Evolutionary conservation across 2,797 vertebrate species (phyloP).

Genomic region (Mus spretus): DNA sequence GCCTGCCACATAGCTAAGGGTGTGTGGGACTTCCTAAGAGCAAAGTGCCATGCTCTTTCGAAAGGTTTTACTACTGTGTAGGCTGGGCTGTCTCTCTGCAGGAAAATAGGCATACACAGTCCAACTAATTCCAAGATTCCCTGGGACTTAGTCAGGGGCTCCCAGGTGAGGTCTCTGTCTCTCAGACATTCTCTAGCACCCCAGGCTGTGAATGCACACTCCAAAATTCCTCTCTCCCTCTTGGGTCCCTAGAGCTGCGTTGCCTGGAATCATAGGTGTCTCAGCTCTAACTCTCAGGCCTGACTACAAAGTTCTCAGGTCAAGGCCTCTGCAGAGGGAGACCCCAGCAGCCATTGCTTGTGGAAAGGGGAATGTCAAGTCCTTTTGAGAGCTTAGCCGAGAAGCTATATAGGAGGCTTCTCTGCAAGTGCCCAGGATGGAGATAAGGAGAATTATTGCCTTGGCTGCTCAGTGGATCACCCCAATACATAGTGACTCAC

Average conservation of each 20-base stretch:
- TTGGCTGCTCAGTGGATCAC: not conserved
- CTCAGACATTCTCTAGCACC: not conserved
- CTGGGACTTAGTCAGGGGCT: not conserved
- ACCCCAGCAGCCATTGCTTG: not conserved
- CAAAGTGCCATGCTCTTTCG: not conserved
- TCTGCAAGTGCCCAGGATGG: not conserved
- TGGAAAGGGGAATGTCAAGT: not conserved
- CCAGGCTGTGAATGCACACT: not conserved
- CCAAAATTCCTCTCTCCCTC: not conserved
- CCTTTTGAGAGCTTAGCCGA: not conserved
- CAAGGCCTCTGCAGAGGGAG: not conserved
- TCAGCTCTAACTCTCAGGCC: conserved; percentile 26
- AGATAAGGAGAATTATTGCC: not conserved
- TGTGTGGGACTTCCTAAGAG: not conserved
- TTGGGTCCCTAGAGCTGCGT: not conserved
- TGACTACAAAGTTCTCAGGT: not conserved
- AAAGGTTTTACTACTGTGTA: not conserved
- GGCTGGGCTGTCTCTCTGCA: not conserved
- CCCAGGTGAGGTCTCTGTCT: not conserved
- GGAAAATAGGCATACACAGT: not conserved
- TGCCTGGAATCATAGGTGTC: not conserved
- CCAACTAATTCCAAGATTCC: not conserved
- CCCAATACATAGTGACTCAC: not conserved
- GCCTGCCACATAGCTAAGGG: not conserved
- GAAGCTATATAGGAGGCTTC: conserved; percentile 9